Base-by-base conservation (phyloP, 2,113 vertebrate genomes). In the Alexandromys fortis region DNA sequence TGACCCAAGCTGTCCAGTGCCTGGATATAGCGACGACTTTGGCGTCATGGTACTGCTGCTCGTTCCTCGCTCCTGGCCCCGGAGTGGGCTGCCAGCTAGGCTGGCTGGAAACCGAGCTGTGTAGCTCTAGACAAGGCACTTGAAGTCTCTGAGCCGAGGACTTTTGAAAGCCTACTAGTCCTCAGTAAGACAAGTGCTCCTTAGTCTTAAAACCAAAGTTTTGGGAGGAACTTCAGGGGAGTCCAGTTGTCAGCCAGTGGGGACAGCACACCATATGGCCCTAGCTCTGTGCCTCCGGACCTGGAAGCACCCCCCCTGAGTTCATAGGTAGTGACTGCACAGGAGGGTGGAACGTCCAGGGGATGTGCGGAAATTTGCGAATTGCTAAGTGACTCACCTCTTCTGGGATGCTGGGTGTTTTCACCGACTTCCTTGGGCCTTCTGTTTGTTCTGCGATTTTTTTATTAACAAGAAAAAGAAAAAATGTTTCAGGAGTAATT, bases 401-500 rank as follows among this genome's bases (percentile, higher is more conserved):
- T 81, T 58, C 77, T 61, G 35, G 55, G 24, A 28, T 89, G 30
- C 70, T 7, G 33, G 55, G n/a, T 67, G 47, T 88, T 58, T 70
- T 35, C 68, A 73, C 68, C 17, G 16, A 52, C 77, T 73, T 79
- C 65, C 13, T 55, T 67, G 87, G 73, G 26, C 85, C 78, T 76
- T 68, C 55, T 91, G 35, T 26, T 28, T 92, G 55, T 92, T 33
- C 88, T 95, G 81, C 67, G 95, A 22, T 58, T 81, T 58, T 90
- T 93, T 78, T 89, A 61, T 89, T 82, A 93, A 33, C 61, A 91
- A 49, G 88, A 35, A 93, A 88, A 86, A 75, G n/a, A 89, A 88
- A 67, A 21, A 67, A 76, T 38, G 47, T 94, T 91, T 86, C 67
- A 88, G 63, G 70, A 96, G 58, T 94, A 83, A 47, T n/a, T 76